These are phyloP conservation scores for Acanthosepion esculentum DNA, from an alignment of 2,888 invertebrate species.

Conservation along the genomic window DNA sequence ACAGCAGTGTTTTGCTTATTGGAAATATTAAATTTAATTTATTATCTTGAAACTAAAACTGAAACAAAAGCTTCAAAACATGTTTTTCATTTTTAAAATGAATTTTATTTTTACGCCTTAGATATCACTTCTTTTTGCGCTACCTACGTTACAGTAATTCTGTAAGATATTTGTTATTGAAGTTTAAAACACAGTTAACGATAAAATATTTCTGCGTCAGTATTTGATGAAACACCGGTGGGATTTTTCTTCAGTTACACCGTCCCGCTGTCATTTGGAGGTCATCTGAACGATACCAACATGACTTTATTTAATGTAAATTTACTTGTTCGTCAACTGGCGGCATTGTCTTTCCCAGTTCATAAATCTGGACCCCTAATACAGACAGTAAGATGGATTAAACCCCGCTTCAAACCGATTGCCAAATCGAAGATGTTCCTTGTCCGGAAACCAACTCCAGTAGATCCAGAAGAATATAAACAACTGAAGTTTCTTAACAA, in stretches of 20 bases:
- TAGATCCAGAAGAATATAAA: slow-evolving; percentile 59
- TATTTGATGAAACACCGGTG: background rate
- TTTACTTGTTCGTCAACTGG: background rate
- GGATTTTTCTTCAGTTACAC: background rate
- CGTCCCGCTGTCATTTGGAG: background rate
- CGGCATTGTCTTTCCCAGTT: background rate
- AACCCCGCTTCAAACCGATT: slow-evolving; percentile 66
- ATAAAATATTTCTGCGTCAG: background rate
- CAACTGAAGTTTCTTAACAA: slow-evolving; percentile 55
- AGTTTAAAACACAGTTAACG: background rate
- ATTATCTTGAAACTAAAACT: no score
- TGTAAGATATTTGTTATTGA: no score
- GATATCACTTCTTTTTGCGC: no score
- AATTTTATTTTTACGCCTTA: no score
- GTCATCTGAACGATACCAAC: background rate
- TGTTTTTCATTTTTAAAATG: no score
- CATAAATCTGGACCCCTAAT: slow-evolving; percentile 47
- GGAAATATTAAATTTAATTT: no score
- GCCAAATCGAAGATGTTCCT: slow-evolving; percentile 65
- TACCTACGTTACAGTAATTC: no score
- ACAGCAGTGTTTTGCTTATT: no score
- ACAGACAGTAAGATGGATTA: slow-evolving; percentile 64
- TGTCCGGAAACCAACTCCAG: slow-evolving; percentile 62
- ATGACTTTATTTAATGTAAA: background rate
- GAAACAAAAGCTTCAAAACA: no score